These are phyloP conservation scores for Isoperla grammatica DNA, from an alignment of 2,888 invertebrate species.

Conservation along the genomic window DNA sequence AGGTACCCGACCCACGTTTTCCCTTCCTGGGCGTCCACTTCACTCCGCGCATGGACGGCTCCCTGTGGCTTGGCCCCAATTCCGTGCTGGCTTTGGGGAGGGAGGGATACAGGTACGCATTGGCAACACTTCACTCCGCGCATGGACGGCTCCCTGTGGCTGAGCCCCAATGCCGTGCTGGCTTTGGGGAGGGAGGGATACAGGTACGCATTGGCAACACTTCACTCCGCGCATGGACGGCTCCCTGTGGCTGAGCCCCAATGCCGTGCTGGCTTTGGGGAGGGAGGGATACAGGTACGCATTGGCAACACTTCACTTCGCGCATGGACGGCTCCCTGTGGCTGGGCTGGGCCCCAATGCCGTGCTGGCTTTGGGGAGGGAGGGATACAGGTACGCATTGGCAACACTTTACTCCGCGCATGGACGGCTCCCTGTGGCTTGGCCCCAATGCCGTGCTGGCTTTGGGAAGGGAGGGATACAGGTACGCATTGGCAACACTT, in stretches of 20 bases:
- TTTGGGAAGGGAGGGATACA: constrained; percentile 92
- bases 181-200: constrained; percentile 96
- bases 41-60: constrained; percentile 93
- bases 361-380: constrained; percentile 87
- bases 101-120: constrained; percentile 93
- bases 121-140: constrained; percentile 96
- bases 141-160: constrained; percentile 91
- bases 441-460: constrained; percentile 98
- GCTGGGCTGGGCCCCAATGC: constrained; percentile 99
- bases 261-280: constrained; percentile 91
- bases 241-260: constrained; percentile 93
- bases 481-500: too few relatives aligned
- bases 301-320: constrained; percentile 96
- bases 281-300: constrained; percentile 94
- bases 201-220: too few relatives aligned
- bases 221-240: constrained; percentile 96
- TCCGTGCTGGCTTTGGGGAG: constrained; percentile 91
- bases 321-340: constrained; percentile 90
- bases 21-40: constrained; percentile 98
- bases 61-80: constrained; percentile 95
- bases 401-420: constrained; percentile 93
- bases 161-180: constrained; percentile 97
- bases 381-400: constrained; percentile 93
- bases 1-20: constrained; percentile 91
- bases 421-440: constrained; percentile 92